Evolutionary conservation across 2,888 invertebrate species (phyloP), one percentile per base, ranked within the genome.

Genomic region (Trachelus iudaicus): DNA sequence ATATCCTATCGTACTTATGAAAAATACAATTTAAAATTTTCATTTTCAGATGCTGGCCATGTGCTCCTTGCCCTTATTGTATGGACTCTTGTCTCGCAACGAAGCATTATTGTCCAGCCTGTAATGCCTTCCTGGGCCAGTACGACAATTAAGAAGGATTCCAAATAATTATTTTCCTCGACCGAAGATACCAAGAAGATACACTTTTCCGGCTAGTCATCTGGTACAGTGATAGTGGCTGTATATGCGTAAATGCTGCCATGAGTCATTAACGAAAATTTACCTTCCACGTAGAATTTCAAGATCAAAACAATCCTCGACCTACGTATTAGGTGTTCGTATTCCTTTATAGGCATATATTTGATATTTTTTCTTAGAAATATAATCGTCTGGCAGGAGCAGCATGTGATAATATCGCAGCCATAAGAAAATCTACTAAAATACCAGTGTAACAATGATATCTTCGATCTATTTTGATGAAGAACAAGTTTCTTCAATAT

Each of bases 41-140:
- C 73, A 73, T 75, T 87, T 85, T 6, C 85, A 93, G 93, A 77
- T 91, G 89, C 37, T 92, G 91, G 88, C 90, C 89, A 12, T 93
- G 92, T 81, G 91, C 88, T 30, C 91, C 91, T 30, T 90, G 92
- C 75, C 92, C 92, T 1, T 93, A 93, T 79, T 93, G 93, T 78
- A 89, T 90, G 78, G 92, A 93, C 81, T 90, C 89, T 34, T 93
- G 92, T 76, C 84, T 92, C 82, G 87, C 87, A 34, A 89, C 89
- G 76, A 92, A 92, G 79, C 93, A 93, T 81, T 93, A 92, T 81
- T 93, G 93, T 82, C 92, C 92, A 40, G 85, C 90, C 73, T 93
- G 93, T 83, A 87, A 89, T 34, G 85, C 90, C 1, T 93, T 86
- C 81, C 85, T 93, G 69, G 93, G 93, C 69, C 81, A 85, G 75